These are phyloP conservation scores for Chelonus insularis DNA, from an alignment of 1,140 invertebrate genomes.

Conservation along the genomic window DNA sequence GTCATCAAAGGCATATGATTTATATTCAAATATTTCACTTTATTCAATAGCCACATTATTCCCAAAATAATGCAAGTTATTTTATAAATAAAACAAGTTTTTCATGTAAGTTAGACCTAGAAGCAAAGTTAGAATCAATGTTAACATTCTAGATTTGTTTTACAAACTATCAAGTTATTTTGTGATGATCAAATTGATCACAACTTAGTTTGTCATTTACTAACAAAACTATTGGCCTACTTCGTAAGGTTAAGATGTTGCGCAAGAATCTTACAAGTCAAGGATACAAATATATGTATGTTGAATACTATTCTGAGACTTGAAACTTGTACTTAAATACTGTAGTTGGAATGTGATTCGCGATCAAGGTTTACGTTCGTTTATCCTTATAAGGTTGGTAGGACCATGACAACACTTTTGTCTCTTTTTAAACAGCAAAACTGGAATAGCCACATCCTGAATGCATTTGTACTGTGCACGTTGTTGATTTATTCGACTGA, in stretches of 20 bases:
- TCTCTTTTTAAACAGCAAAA: slow-evolving; percentile 16
- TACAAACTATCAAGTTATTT: neutral
- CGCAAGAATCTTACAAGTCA: slow-evolving; percentile 17
- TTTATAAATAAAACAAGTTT: too few relatives aligned
- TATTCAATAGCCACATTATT: too few relatives aligned
- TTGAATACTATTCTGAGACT: neutral
- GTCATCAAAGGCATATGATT: too few relatives aligned
- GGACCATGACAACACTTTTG: slow-evolving; percentile 1
- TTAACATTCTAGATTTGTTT: neutral
- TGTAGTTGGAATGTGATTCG: slow-evolving; percentile 1
- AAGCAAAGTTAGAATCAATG: neutral
- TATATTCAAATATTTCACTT: too few relatives aligned
- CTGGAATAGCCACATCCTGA: slow-evolving; percentile 15
- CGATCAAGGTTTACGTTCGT: slow-evolving; percentile 5
- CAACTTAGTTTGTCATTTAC: neutral
- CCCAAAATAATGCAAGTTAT: too few relatives aligned
- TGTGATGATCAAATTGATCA: slow-evolving; percentile 3
- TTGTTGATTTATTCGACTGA: neutral
- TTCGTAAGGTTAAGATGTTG: slow-evolving; percentile 22
- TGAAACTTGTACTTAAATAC: neutral
- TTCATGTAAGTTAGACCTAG: too few relatives aligned
- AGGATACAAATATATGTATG: neutral
- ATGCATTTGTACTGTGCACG: neutral
- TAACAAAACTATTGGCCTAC: slow-evolving; percentile 26
- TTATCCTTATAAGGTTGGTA: slow-evolving; percentile 20